Conservation (phyloP, 1,140 invertebrate genomes). For the Lycorma delicatula region DNA sequence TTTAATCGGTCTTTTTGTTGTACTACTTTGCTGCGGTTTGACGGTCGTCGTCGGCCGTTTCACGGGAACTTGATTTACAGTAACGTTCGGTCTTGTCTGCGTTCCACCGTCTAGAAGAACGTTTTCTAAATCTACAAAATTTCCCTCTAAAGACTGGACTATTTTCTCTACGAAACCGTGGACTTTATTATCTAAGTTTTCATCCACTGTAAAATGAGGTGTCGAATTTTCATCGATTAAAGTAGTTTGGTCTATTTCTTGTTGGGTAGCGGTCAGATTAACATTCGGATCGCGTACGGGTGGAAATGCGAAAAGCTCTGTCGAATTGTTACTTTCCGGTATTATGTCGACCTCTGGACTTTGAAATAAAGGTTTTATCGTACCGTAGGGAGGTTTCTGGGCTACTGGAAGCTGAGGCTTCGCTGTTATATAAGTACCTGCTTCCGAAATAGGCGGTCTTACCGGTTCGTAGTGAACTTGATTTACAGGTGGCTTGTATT, state of each 20-base stretch:
- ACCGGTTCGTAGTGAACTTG: neutral
- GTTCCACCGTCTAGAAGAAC: conserved; percentile 49
- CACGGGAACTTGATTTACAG: conserved; percentile 24
- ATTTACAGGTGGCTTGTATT: neutral
- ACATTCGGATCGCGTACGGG: conserved; percentile 73
- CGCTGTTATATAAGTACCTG: conserved; percentile 1
- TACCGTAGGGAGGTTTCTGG: neutral
- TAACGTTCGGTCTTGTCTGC: conserved; percentile 20
- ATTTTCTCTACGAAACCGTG: conserved; percentile 73
- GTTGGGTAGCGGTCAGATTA: conserved; percentile 48
- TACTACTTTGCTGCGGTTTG: neutral
- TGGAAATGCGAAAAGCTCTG: conserved; percentile 70
- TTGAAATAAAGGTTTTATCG: neutral
- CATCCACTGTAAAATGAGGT: conserved; percentile 61
- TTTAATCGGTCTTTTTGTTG: conserved; percentile 21
- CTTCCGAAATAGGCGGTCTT: neutral
- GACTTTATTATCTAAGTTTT: conserved; percentile 64
- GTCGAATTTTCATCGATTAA: conserved; percentile 41
- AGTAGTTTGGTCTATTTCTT: conserved; percentile 30
- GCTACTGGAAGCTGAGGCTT: conserved; percentile 1
- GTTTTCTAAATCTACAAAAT: conserved; percentile 69
- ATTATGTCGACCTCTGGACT: neutral
- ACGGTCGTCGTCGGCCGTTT: conserved; percentile 35
- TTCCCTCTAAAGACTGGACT: conserved; percentile 67
- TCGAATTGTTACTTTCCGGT: conserved; percentile 25